Evolutionary conservation across 2,797 vertebrate species (phyloP).

Genomic region (Galaxias olidus): DNA sequence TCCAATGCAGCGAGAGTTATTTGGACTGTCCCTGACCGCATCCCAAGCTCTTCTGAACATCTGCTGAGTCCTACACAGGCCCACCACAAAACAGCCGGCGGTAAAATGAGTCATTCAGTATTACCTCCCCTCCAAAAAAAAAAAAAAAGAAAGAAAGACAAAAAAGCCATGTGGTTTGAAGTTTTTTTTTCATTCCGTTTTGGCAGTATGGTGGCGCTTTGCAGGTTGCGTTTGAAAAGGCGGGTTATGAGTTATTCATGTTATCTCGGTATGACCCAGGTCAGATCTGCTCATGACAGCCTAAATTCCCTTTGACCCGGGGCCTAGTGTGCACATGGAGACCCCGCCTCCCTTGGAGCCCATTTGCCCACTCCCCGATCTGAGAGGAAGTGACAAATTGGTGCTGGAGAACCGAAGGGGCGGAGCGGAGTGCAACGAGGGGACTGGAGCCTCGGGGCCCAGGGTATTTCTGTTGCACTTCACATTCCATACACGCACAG

Average conservation of each 20-base stretch:
- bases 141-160: slow-evolving; percentile 2
- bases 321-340: slow-evolving; percentile 14
- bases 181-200: slow-evolving; percentile 31
- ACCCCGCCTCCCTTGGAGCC: slow-evolving; percentile 22
- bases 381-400: slow-evolving; percentile 43
- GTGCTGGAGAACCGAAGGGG: slow-evolving; percentile 32
- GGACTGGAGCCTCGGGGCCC: slow-evolving; percentile 2
- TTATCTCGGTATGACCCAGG: slow-evolving; percentile 18
- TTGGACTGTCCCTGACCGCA: slow-evolving; percentile 21
- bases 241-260: slow-evolving; percentile 33
- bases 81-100: slow-evolving; percentile 2
- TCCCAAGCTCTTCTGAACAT: slow-evolving; percentile 22
- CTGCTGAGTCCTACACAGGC: slow-evolving; percentile 21
- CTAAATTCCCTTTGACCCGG: slow-evolving; percentile 36
- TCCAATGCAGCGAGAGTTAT: slow-evolving; percentile 16
- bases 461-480: background rate
- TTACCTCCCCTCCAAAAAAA: slow-evolving; percentile 20
- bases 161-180: background rate
- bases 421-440: slow-evolving; percentile 40
- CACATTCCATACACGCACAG: slow-evolving; percentile 11
- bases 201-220: background rate
- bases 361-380: slow-evolving; percentile 23
- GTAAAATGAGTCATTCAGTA: slow-evolving; percentile 6
- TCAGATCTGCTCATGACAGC: slow-evolving; percentile 21
- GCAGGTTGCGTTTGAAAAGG: background rate